Evolutionary conservation across 1,140 invertebrate genomes (phyloP).

Genomic region (Drosophila tani): DNA sequence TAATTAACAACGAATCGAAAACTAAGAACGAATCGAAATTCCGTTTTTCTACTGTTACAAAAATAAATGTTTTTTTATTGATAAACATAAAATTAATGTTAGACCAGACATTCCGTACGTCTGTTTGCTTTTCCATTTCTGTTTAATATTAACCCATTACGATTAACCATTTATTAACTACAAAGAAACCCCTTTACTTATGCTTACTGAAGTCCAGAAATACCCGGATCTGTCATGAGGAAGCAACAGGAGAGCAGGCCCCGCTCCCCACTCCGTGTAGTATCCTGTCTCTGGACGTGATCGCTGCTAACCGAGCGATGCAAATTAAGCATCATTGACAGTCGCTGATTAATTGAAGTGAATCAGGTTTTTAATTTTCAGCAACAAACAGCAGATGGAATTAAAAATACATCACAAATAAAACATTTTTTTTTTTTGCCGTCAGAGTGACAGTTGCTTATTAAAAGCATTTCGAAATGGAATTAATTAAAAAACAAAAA

Average conservation of each 20-base stretch:
- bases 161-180: neutral
- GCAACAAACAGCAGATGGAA: constrained; percentile 42
- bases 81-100: too few relatives aligned
- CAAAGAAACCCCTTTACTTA: neutral
- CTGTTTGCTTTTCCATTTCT: neutral
- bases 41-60: too few relatives aligned
- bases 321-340: constrained; percentile 80
- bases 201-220: constrained; percentile 17
- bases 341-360: constrained; percentile 75
- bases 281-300: constrained; percentile 27
- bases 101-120: too few relatives aligned
- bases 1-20: too few relatives aligned
- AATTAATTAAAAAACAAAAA: constrained; percentile 57
- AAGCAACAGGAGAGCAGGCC: constrained; percentile 46
- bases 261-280: constrained; percentile 2
- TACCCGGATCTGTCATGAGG: constrained; percentile 36
- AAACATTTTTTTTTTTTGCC: constrained; percentile 41
- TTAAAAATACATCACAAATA: constrained; percentile 45
- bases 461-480: constrained; percentile 68
- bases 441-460: constrained; percentile 53
- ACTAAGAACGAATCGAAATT: too few relatives aligned
- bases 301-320: constrained; percentile 33
- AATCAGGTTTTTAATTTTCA: constrained; percentile 78
- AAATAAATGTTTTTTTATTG: too few relatives aligned
- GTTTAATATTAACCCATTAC: neutral